These are phyloP conservation scores for Herpetotheres cachinnans DNA, from an alignment of 2,113 vertebrate genomes.

Conservation along the genomic window DNA sequence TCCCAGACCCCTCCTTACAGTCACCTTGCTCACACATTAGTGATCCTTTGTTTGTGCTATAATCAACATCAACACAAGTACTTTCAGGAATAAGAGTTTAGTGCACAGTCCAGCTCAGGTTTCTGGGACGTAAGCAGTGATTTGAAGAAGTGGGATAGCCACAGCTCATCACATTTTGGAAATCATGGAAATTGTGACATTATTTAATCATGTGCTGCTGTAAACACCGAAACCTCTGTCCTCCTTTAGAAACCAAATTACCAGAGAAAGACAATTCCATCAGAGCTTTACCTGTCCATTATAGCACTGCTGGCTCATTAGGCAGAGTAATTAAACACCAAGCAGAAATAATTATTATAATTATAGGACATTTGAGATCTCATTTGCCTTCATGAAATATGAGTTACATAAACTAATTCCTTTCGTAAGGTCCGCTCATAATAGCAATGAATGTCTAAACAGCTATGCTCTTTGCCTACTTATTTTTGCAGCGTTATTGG, in stretches of 20 bases:
- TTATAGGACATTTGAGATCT: constrained; percentile 51
- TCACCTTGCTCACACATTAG: neutral
- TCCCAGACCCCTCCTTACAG: neutral
- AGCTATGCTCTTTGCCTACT: neutral
- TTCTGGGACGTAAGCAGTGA: neutral
- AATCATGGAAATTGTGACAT: neutral
- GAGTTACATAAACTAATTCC: constrained; percentile 33
- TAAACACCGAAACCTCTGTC: neutral
- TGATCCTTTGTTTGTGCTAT: neutral
- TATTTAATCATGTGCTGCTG: neutral
- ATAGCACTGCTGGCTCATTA: constrained; percentile 23
- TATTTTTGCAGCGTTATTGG: constrained; percentile 28
- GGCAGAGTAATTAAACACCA: constrained; percentile 58
- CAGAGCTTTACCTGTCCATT: constrained; percentile 42
- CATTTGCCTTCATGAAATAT: constrained; percentile 41
- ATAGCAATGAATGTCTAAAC: constrained; percentile 8
- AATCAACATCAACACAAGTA: neutral
- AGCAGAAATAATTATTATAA: constrained; percentile 66
- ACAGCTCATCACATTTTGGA: neutral
- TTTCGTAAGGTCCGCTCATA: constrained; percentile 7
- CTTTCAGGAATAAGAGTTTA: neutral
- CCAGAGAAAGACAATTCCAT: neutral
- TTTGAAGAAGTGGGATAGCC: neutral
- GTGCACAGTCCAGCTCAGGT: neutral
- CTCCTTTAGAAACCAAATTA: neutral